Percentiles rank a stretch among this genome's conserved stretches.
Evolutionary conservation across 1,140 invertebrate genomes (phyloP).

Genomic region (Caenorhabditis tropicalis): DNA sequence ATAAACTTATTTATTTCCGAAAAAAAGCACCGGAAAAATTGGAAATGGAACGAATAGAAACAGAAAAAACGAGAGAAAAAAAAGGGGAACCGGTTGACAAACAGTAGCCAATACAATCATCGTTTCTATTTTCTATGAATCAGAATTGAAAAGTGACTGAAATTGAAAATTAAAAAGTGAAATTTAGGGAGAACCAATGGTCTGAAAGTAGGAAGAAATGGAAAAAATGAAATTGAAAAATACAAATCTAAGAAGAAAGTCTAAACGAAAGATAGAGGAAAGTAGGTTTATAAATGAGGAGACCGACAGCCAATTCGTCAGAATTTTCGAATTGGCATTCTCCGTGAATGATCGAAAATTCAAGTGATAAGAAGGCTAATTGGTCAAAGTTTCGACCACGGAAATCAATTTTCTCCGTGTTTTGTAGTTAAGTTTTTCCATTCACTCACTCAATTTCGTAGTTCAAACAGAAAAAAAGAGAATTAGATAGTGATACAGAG

Average conservation of each 20-base stretch:
- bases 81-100: neutral
- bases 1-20: neutral
- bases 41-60: neutral
- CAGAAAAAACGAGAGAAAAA: neutral
- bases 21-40: neutral
- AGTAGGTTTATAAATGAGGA: no score
- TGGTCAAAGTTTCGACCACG: no score
- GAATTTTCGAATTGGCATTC: no score
- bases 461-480: neutral
- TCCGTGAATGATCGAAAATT: no score
- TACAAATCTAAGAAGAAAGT: no score
- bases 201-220: neutral
- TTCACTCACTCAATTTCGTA: neutral
- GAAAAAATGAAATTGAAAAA: no score
- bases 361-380: no score
- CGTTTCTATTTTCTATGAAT: constrained; percentile 4
- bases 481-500: constrained; percentile 26
- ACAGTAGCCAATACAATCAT: neutral
- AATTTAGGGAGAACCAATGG: neutral
- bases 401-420: neutral
- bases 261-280: no score
- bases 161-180: neutral
- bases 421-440: neutral
- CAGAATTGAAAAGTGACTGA: neutral
- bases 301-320: no score